Evolutionary conservation across 2,797 vertebrate species (phyloP).

Genomic region (Micrastur ruficollis): DNA sequence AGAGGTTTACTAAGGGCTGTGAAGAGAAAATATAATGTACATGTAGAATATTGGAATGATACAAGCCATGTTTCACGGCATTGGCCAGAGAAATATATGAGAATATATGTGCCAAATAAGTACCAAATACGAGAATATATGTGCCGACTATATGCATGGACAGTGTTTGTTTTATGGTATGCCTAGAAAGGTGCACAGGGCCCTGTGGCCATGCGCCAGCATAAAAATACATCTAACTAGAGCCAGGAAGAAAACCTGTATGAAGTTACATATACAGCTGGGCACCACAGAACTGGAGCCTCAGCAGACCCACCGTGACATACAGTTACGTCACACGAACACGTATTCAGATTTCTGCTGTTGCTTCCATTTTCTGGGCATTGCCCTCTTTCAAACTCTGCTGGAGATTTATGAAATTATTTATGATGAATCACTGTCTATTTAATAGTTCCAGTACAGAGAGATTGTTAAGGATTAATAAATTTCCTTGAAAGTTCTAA

Average conservation of each 20-base stretch:
- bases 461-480: background rate
- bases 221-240: background rate
- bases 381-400: background rate
- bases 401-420: background rate
- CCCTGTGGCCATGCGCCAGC: background rate
- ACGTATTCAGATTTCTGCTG: background rate
- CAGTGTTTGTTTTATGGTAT: background rate
- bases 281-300: background rate
- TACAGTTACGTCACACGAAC: background rate
- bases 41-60: background rate
- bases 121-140: too few species aligned
- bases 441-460: background rate
- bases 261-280: background rate
- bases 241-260: background rate
- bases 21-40: background rate
- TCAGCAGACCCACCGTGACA: accelerated
- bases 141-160: background rate
- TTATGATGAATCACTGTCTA: background rate
- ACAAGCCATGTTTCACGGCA: background rate
- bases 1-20: background rate
- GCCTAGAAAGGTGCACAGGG: background rate
- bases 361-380: background rate
- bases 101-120: too few species aligned
- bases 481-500: background rate
- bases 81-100: background rate